phyloP scores from a whole-genome alignment of 2,888 invertebrate genomes.

The Clivina fossor region DNA sequence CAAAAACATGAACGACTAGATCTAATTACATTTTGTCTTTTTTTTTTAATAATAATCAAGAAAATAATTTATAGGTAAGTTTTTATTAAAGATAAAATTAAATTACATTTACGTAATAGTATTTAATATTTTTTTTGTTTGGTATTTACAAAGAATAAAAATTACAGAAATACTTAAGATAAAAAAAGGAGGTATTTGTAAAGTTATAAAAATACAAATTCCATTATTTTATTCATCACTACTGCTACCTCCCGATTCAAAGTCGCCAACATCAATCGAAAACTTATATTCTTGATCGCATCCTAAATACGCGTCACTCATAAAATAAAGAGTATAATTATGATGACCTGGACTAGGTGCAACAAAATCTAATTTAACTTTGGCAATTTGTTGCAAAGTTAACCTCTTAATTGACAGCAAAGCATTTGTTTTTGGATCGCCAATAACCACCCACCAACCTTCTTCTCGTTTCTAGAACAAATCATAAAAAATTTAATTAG shows the following conservation, averaged over 20 bases:
- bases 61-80: background rate
- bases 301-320: conserved; percentile 98
- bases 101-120: background rate
- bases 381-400: conserved; percentile 90
- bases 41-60: too few species aligned
- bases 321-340: conserved; percentile 94
- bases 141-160: background rate
- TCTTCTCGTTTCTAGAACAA: conserved; percentile 78
- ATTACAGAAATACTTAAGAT: background rate
- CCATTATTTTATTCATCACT: conserved; percentile 46
- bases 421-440: conserved; percentile 92
- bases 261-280: conserved; percentile 77
- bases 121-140: too few species aligned
- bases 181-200: background rate
- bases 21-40: too few species aligned
- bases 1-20: too few species aligned
- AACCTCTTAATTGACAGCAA: conserved; percentile 95
- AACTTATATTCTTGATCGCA: conserved; percentile 99
- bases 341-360: conserved; percentile 88
- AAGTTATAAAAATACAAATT: background rate
- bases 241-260: conserved; percentile 64
- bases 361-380: conserved; percentile 86
- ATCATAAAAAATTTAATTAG: conserved; percentile 26
- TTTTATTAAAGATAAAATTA: background rate
- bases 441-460: conserved; percentile 98